phyloP scores from a whole-genome alignment of 2,113 vertebrate genomes.

The Ochotona princeps region DNA sequence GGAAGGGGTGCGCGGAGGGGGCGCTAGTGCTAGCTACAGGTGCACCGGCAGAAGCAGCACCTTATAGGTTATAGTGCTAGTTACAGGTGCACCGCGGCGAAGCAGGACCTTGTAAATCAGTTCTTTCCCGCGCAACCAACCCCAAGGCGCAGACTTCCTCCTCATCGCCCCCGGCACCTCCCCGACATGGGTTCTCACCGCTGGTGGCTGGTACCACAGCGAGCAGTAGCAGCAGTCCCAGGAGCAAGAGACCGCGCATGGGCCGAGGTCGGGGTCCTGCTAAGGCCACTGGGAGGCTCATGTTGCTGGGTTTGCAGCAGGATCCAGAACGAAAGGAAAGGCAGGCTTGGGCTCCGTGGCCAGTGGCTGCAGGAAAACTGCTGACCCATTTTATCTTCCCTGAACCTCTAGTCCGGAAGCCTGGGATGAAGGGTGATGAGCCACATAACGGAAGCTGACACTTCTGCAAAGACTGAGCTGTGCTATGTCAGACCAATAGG shows the following conservation, averaged over 20 bases:
- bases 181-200: not conserved
- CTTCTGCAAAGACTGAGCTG: not conserved
- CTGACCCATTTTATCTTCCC: constrained; percentile 23
- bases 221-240: constrained; percentile 44
- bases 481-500: constrained; percentile 65
- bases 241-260: not conserved
- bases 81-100: rapidly evolving
- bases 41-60: too few species aligned
- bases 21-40: rapidly evolving
- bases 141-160: not conserved
- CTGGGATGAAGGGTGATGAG: not conserved
- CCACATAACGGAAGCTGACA: not conserved
- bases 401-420: not conserved
- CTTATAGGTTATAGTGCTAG: too few species aligned
- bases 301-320: not conserved
- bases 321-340: rapidly evolving
- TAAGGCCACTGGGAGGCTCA: rapidly evolving
- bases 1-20: not conserved
- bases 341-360: not conserved
- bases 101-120: rapidly evolving
- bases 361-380: not conserved
- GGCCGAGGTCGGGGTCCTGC: rapidly evolving
- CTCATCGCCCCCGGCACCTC: rapidly evolving
- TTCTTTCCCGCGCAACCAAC: not conserved
- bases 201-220: not conserved